Conservation (phyloP, 1,140 invertebrate species). For the Drosophila erecta region DNA sequence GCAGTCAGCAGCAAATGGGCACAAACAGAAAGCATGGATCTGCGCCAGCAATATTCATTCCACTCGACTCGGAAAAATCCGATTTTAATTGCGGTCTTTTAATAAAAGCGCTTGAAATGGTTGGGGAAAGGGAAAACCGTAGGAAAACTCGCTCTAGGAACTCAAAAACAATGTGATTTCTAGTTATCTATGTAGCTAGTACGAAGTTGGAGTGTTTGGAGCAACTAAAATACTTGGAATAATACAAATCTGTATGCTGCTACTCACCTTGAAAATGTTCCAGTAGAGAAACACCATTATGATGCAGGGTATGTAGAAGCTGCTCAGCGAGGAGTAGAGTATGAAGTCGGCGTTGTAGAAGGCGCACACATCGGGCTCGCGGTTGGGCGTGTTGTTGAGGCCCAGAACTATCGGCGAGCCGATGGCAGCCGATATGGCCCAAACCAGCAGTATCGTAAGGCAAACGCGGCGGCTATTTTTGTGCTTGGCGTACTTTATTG, state of each 20-base stretch:
- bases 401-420: constrained; percentile 98
- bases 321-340: constrained; percentile 98
- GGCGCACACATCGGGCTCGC: constrained; percentile 92
- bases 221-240: too few species aligned
- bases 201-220: too few species aligned
- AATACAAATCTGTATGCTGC: too few species aligned
- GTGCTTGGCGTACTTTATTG: constrained; percentile 99
- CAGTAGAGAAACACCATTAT: constrained; percentile 99
- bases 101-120: background rate
- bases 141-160: background rate
- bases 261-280: constrained; percentile 96
- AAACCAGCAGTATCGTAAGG: constrained; percentile 97
- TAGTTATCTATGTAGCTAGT: too few species aligned
- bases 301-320: constrained; percentile 99
- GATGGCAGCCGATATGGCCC: constrained; percentile 97
- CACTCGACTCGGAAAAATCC: constrained; percentile 34
- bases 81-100: constrained; percentile 38
- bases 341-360: constrained; percentile 99
- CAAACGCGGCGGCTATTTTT: constrained; percentile 98
- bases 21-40: constrained; percentile 50
- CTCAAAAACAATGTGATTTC: too few species aligned
- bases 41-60: constrained; percentile 15
- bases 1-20: constrained; percentile 44
- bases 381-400: constrained; percentile 94
- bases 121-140: too few species aligned